These are phyloP conservation scores for Aramus guarauna DNA, from an alignment of 2,113 vertebrate genomes.

Conservation along the genomic window DNA sequence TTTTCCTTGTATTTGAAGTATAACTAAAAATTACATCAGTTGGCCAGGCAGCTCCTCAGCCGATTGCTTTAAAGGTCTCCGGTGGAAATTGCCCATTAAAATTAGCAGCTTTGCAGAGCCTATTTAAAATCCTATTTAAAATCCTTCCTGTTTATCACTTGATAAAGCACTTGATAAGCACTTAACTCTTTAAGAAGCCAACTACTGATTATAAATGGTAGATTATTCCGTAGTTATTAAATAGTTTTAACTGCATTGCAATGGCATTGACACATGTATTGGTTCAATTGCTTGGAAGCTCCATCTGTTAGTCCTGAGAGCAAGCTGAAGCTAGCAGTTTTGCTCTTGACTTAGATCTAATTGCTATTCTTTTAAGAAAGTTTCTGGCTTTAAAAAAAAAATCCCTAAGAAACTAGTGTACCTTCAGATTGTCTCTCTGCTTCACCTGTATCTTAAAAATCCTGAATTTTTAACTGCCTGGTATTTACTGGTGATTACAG, in stretches of 20 bases:
- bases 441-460: neutral
- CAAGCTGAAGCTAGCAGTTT: neutral
- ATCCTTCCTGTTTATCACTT: neutral
- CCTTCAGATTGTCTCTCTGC: neutral
- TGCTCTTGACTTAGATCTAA: neutral
- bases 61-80: neutral
- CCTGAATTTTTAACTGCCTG: neutral
- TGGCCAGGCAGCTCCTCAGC: neutral
- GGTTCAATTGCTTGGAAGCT: neutral
- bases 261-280: neutral
- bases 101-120: neutral
- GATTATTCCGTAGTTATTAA: neutral
- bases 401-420: neutral
- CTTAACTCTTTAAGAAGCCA: neutral
- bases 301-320: neutral
- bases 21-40: neutral
- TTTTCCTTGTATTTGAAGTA: neutral
- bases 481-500: neutral
- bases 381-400: neutral
- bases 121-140: neutral
- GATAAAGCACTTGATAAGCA: too few species aligned
- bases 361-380: neutral
- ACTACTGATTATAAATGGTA: neutral
- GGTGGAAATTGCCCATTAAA: neutral
- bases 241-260: neutral